Percentiles rank a stretch among this genome's conserved stretches.
These are phyloP conservation scores for Aporophyla lueneburgensis DNA, from an alignment of 2,888 invertebrate species.

Conservation along the genomic window DNA sequence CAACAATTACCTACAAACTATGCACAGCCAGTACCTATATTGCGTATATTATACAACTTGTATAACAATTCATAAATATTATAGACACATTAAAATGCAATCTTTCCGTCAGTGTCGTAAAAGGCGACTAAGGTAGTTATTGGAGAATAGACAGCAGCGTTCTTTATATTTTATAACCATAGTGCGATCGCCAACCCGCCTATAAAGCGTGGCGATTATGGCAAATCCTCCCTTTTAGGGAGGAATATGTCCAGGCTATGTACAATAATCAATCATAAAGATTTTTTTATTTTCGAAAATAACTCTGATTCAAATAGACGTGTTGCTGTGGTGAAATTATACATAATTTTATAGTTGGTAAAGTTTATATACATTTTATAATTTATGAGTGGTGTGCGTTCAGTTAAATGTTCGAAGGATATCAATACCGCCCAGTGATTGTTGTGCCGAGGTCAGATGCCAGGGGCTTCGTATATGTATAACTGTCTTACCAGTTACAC, in stretches of 20 bases:
- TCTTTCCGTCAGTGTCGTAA: too few species aligned
- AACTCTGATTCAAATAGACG: not conserved
- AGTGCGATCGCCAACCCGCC: too few species aligned
- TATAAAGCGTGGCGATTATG: too few species aligned
- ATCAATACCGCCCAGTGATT: conserved; percentile 18
- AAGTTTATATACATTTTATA: not conserved
- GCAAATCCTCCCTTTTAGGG: too few species aligned
- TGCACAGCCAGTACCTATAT: not conserved
- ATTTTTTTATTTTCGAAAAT: too few species aligned
- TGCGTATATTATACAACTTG: not conserved
- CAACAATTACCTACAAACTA: not conserved
- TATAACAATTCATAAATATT: not conserved
- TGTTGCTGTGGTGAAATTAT: conserved; percentile 6
- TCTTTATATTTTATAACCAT: too few species aligned
- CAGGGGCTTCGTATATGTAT: not conserved
- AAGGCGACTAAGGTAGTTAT: too few species aligned
- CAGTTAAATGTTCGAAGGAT: conserved; percentile 38
- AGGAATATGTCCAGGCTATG: too few species aligned
- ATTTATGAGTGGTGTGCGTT: not conserved
- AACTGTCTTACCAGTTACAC: not conserved
- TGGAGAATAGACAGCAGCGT: too few species aligned
- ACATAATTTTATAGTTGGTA: not conserved
- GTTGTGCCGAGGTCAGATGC: conserved; percentile 42
- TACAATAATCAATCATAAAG: too few species aligned
- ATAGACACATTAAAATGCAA: conserved; percentile 2